Evolutionary conservation across 2,113 vertebrate species (phyloP), one percentile per base, ranked within the genome.

Genomic region (Hippocampus mohnikei): DNA sequence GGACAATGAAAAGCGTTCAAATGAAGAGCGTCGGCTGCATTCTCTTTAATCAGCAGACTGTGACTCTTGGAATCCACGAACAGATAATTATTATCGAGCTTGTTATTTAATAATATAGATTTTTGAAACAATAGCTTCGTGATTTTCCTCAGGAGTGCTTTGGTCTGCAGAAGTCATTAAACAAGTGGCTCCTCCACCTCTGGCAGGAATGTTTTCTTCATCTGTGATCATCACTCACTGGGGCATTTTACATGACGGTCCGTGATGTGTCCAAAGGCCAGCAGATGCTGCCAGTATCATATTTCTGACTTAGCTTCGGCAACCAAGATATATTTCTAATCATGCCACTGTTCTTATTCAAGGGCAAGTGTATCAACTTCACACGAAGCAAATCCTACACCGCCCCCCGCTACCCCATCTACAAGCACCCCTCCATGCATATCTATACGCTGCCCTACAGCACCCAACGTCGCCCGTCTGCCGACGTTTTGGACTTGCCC

Each of bases 311-410:
- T 33, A 5, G 33, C 33, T 33, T 33, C 33, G 33, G 33, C 33
- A 33, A 33, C 33, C 33, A 33, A 23, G 40, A 33, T 9, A 8
- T 21, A 15, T 33, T 37, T 46, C 53, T 42, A 44, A 61, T 18
- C 11, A 8, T 63, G 37, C 20, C 20, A n/a, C 20, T 55, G 1
- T 68, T 68, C 2, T 68, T 11, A 10, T 56, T 68, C 13, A 76
- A 98, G 96, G 96, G 96, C 2, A 94, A 93, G 71, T 98, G 96
- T 82, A 95, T 98, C 70, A 98, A 93, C 84, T 98, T 98, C 85
- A 96, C 93, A 56, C 87, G 94, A 18, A 93, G 92, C 74, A 94
- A 93, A 89, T 92, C 94, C 77, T 86, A 88, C 69, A 85, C 91
- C 0, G 78, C 90, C 0, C 91, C 94, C 64, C 94, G 93, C 75